Conservation (phyloP, 1,140 invertebrate species). For the Ostrea edulis region DNA sequence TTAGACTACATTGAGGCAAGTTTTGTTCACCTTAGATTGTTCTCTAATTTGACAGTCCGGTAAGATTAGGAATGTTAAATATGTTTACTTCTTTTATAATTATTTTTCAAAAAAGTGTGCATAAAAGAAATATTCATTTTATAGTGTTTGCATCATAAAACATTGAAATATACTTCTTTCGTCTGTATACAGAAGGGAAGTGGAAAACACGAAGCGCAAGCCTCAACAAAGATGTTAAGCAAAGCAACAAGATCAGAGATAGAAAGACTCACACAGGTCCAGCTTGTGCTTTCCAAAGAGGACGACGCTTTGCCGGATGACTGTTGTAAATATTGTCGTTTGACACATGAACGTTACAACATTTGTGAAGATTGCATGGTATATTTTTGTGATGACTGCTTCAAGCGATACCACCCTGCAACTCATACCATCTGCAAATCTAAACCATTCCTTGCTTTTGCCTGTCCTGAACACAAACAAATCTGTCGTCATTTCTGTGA, state of each 20-base stretch:
- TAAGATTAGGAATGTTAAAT: background rate
- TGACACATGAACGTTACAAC: background rate
- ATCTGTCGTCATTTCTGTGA: background rate
- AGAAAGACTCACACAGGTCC: background rate
- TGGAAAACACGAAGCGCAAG: too few species aligned
- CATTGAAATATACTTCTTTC: background rate
- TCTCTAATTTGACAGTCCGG: background rate
- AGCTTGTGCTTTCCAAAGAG: background rate
- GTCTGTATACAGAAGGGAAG: background rate
- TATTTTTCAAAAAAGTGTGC: too few species aligned
- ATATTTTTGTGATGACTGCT: background rate
- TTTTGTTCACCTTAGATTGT: background rate
- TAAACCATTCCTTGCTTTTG: background rate
- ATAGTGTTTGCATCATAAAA: background rate
- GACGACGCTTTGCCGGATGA: background rate
- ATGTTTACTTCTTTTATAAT: background rate
- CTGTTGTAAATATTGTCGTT: background rate
- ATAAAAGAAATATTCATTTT: too few species aligned
- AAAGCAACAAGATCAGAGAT: background rate
- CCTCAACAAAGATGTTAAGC: background rate
- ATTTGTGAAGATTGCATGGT: slow-evolving; percentile 10
- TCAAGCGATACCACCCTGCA: background rate
- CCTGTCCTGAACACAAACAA: background rate
- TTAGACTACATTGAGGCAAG: background rate
- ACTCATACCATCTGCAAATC: background rate